Percentiles rank a stretch among this genome's conserved stretches.
Conservation (phyloP, 1,140 invertebrate species). For the Trachelipus rathkii region DNA sequence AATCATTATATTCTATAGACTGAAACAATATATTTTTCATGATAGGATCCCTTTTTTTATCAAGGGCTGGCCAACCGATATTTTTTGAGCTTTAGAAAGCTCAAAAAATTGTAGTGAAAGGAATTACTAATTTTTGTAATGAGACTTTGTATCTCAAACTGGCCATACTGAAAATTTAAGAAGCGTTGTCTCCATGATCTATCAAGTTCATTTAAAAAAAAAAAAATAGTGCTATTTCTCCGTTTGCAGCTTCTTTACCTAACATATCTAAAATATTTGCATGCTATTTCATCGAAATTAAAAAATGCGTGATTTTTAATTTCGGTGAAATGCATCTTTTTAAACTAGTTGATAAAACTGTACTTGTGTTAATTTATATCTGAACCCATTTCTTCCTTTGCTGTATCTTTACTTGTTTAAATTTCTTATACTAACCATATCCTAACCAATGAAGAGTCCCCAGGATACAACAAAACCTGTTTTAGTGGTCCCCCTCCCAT, state of each 20-base stretch:
- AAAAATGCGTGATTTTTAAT: neutral
- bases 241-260: neutral
- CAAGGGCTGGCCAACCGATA: conserved; percentile 40
- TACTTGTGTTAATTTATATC: no score
- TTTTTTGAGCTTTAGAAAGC: conserved; percentile 34
- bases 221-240: neutral
- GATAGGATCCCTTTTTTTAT: conserved; percentile 27
- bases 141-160: neutral
- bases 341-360: neutral
- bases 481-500: conserved; percentile 29
- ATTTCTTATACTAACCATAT: neutral
- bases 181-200: neutral
- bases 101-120: conserved; percentile 30
- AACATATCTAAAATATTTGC: neutral
- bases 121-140: conserved; percentile 30
- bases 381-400: neutral
- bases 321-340: neutral
- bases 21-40: conserved; percentile 32
- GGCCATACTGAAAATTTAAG: neutral
- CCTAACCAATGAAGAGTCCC: neutral
- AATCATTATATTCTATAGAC: neutral
- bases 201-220: neutral
- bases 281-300: neutral
- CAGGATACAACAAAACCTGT: conserved; percentile 3
- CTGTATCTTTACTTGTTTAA: neutral